These are phyloP conservation scores for Paratrypauchen microcephalus DNA, from an alignment of 2,797 vertebrate genomes.

Conservation along the genomic window DNA sequence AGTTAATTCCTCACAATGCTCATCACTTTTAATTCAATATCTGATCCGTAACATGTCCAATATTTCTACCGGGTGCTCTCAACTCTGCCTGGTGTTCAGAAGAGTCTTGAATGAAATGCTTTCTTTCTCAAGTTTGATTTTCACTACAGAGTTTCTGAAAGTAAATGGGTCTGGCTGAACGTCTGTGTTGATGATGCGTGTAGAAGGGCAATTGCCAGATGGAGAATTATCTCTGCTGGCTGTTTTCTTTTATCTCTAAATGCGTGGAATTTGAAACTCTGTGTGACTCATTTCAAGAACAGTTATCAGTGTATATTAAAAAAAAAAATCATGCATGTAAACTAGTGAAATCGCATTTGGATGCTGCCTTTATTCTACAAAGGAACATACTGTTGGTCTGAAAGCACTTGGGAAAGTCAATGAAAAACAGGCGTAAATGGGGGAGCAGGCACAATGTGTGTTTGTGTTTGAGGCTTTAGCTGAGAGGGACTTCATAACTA, in stretches of 20 bases:
- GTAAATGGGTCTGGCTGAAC: neutral
- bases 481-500: constrained; percentile 7
- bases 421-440: constrained; percentile 45
- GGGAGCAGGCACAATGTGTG: constrained; percentile 8
- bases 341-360: constrained; percentile 28
- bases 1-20: too few relatives aligned
- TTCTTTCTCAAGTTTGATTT: too few relatives aligned
- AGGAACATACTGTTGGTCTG: constrained; percentile 5
- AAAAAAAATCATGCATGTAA: constrained; percentile 4
- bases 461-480: constrained; percentile 9
- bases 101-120: too few relatives aligned
- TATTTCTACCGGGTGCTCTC: too few relatives aligned
- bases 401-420: constrained; percentile 47
- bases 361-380: neutral
- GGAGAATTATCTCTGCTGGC: neutral
- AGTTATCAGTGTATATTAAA: constrained; percentile 16
- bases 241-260: constrained; percentile 6
- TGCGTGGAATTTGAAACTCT: neutral
- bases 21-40: too few relatives aligned
- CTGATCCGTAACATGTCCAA: too few relatives aligned
- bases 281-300: neutral
- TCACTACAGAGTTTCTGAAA: neutral
- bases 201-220: neutral
- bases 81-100: too few relatives aligned
- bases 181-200: neutral